Evolutionary conservation across 2,888 invertebrate genomes (phyloP).

Genomic region (Rosalia funebris): DNA sequence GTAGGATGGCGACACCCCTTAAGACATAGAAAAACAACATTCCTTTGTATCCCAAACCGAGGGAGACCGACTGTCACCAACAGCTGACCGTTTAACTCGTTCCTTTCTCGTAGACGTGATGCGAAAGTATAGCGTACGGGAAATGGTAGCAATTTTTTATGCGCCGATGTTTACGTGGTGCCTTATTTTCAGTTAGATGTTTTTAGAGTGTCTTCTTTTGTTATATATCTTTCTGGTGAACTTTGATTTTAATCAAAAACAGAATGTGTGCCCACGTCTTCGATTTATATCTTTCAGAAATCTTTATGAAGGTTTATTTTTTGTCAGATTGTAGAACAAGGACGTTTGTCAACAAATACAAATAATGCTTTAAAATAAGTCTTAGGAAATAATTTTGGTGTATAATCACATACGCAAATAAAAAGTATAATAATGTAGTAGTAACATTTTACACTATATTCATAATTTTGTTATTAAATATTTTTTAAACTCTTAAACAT

Average conservation of each 20-base stretch:
- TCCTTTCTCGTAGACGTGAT: constrained; percentile 54
- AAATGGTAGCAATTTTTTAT: constrained; percentile 51
- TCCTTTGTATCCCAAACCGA: constrained; percentile 43
- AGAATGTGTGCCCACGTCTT: not conserved
- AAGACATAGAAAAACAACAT: constrained; percentile 18
- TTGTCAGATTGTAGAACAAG: not conserved
- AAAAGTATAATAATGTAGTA: no score
- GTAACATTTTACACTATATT: no score
- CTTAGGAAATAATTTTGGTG: no score
- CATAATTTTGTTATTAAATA: no score
- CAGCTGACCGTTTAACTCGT: constrained; percentile 58
- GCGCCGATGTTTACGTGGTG: constrained; percentile 46
- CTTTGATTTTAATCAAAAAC: constrained; percentile 13
- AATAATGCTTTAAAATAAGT: no score
- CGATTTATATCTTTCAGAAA: not conserved
- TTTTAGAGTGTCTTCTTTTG: constrained; percentile 9
- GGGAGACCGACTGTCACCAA: constrained; percentile 51
- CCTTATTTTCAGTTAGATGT: constrained; percentile 5
- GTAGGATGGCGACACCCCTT: no score
- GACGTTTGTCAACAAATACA: no score
- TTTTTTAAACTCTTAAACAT: no score
- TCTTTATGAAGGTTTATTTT: not conserved
- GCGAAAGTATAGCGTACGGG: constrained; percentile 45
- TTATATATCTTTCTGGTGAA: constrained; percentile 8
- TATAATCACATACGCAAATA: no score